These are phyloP conservation scores for Hydropsyche tenuis DNA, from an alignment of 1,140 invertebrate species.

Conservation along the genomic window DNA sequence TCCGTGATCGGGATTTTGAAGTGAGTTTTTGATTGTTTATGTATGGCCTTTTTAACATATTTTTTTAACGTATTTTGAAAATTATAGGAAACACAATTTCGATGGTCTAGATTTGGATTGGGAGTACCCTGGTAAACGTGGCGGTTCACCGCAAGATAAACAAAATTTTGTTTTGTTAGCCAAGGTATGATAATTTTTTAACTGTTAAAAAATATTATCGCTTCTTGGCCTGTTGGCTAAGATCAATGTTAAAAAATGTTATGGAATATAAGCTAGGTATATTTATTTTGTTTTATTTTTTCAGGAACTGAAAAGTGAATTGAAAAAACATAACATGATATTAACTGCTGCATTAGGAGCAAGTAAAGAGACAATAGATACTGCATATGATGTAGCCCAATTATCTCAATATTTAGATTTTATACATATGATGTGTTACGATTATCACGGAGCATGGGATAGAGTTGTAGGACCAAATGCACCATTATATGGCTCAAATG, in stretches of 20 bases:
- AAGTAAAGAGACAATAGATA: constrained; percentile 72
- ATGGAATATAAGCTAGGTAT: not conserved
- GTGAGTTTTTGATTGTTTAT: constrained; percentile 53
- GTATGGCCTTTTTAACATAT: not conserved
- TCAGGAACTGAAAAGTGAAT: constrained; percentile 67
- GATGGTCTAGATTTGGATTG: constrained; percentile 86
- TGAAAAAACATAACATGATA: constrained; percentile 60
- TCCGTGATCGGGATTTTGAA: constrained; percentile 69
- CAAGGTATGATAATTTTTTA: constrained; percentile 62
- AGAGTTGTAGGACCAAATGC: constrained; percentile 76
- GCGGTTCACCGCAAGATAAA: constrained; percentile 75
- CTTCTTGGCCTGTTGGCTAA: constrained; percentile 61
- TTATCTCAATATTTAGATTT: constrained; percentile 79
- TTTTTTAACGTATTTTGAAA: not conserved
- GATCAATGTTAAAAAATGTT: constrained; percentile 53
- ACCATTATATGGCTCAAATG: constrained; percentile 62
- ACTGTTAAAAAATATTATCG: constrained; percentile 38
- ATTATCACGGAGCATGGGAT: constrained; percentile 89
- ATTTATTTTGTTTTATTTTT: constrained; percentile 19
- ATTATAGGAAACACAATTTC: constrained; percentile 74
- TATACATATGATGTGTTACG: constrained; percentile 89
- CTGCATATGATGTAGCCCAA: constrained; percentile 76
- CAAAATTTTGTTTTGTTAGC: constrained; percentile 78
- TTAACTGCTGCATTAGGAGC: constrained; percentile 80
- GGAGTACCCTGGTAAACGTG: constrained; percentile 82